Evolutionary conservation across 2,797 vertebrate species (phyloP).

Genomic region (Lacerta agilis): DNA sequence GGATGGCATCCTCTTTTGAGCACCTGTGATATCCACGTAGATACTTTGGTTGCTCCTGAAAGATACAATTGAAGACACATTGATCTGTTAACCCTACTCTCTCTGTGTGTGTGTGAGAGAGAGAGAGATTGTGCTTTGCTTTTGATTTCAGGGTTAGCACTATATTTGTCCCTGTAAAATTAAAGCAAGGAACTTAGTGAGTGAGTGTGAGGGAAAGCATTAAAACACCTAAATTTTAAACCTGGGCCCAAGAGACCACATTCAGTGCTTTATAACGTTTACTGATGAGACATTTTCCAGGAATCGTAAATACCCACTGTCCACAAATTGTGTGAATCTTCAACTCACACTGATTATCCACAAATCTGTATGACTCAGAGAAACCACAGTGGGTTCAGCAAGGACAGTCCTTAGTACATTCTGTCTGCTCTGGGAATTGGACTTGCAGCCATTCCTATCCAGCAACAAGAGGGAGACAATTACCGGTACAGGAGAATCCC

Average conservation of each 20-base stretch:
- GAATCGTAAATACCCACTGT: background rate
- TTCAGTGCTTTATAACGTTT: background rate
- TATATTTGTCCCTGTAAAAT: background rate
- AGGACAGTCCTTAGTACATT: background rate
- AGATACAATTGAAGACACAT: slow-evolving; percentile 42
- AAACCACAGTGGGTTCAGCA: background rate
- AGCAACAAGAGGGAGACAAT: background rate
- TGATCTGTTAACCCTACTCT: background rate
- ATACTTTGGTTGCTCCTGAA: slow-evolving; percentile 95
- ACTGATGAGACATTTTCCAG: background rate
- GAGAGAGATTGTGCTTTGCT: background rate
- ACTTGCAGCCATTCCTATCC: background rate
- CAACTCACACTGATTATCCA: too few species aligned
- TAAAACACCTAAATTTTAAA: background rate
- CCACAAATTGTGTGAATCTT: background rate
- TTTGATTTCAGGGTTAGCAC: background rate
- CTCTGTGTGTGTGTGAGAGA: background rate
- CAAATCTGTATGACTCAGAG: background rate
- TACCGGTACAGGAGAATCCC: background rate
- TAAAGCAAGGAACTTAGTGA: background rate
- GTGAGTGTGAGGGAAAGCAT: background rate
- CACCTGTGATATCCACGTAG: slow-evolving; percentile 92
- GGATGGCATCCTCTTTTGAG: slow-evolving; percentile 87
- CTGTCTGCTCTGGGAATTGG: background rate
- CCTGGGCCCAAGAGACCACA: background rate